Evolutionary conservation across 2,888 invertebrate species (phyloP).

Genomic region (Mimachlamys varia): DNA sequence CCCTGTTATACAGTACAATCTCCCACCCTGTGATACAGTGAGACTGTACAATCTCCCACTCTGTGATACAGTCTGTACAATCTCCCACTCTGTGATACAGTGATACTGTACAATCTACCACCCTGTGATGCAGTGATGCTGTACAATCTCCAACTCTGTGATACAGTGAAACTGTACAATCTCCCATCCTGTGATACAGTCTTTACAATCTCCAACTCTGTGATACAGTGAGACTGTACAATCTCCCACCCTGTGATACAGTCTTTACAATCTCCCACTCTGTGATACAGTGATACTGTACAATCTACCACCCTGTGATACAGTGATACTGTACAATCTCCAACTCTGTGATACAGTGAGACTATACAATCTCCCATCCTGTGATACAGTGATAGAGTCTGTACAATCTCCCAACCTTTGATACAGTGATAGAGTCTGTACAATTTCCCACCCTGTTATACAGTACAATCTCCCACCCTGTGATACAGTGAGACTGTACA

Average conservation of each 20-base stretch:
- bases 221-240: not conserved
- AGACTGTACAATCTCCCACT: no score
- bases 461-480: not conserved
- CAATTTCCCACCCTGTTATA: not conserved
- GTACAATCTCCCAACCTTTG: conserved; percentile 8
- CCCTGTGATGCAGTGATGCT: no score
- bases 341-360: not conserved
- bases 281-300: not conserved
- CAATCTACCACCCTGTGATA: not conserved
- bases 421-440: not conserved
- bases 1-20: no score
- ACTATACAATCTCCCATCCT: no score
- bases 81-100: no score
- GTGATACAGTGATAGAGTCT: not conserved
- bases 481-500: not conserved
- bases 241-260: not conserved
- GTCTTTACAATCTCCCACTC: not conserved
- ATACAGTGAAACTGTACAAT: no score
- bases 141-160: no score
- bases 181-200: no score
- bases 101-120: no score
- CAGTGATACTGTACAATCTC: not conserved
- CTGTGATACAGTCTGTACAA: no score
- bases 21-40: no score
- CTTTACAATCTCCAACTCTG: not conserved